phyloP scores from a whole-genome alignment of 2,113 vertebrate species.

The Bufo gargarizans region DNA sequence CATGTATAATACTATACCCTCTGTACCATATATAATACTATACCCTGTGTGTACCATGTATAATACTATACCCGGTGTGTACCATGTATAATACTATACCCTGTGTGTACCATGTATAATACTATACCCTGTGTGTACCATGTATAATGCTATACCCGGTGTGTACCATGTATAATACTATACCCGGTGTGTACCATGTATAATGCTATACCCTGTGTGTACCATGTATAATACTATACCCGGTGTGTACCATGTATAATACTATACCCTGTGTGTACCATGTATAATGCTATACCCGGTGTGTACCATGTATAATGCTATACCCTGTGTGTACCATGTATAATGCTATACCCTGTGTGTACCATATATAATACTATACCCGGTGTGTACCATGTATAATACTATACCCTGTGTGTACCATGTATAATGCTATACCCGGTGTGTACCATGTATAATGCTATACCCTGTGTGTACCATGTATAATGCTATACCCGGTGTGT shows the following conservation, averaged over 20 bases:
- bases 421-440: neutral
- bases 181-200: neutral
- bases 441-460: neutral
- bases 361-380: neutral
- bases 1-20: too few relatives aligned
- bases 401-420: neutral
- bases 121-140: neutral
- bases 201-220: too few relatives aligned
- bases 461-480: neutral
- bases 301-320: too few relatives aligned
- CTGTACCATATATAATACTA: too few relatives aligned
- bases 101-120: neutral
- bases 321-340: neutral
- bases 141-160: neutral
- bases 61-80: too few relatives aligned
- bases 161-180: neutral
- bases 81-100: neutral
- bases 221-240: too few relatives aligned
- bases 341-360: neutral
- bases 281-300: too few relatives aligned
- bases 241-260: too few relatives aligned
- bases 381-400: neutral
- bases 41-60: too few relatives aligned
- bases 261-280: too few relatives aligned
- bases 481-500: neutral